phyloP scores from a whole-genome alignment of 1,140 invertebrate species.

The Drosophila pachea region DNA sequence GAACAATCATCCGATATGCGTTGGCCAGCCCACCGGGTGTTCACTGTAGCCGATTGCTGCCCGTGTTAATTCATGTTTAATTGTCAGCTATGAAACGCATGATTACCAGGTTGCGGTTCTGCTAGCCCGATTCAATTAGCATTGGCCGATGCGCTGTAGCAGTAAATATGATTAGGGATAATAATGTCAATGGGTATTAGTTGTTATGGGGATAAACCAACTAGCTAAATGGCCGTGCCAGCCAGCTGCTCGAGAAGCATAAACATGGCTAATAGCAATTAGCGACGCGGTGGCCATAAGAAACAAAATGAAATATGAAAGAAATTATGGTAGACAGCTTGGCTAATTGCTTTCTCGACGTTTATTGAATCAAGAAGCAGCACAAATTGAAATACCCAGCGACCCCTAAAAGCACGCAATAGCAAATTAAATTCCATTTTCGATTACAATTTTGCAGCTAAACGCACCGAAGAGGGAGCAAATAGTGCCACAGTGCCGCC shows the following conservation, averaged over 20 bases:
- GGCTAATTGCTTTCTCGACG: slow-evolving; percentile 66
- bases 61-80: slow-evolving; percentile 52
- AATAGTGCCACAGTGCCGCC: slow-evolving; percentile 32
- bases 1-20: too few species aligned
- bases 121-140: slow-evolving; percentile 51
- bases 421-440: slow-evolving; percentile 47
- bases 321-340: slow-evolving; percentile 59
- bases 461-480: slow-evolving; percentile 38
- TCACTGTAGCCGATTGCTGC: slow-evolving; percentile 8
- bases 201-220: slow-evolving; percentile 31
- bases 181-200: slow-evolving; percentile 58
- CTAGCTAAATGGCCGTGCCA: slow-evolving; percentile 21
- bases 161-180: slow-evolving; percentile 62
- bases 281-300: slow-evolving; percentile 30
- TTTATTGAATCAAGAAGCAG: slow-evolving; percentile 63
- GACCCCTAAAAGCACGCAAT: slow-evolving; percentile 42
- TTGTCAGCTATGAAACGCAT: slow-evolving; percentile 38
- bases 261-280: slow-evolving; percentile 70
- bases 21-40: slow-evolving; percentile 11
- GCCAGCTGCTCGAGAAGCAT: slow-evolving; percentile 35
- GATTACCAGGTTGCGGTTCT: slow-evolving; percentile 39
- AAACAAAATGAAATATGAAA: slow-evolving; percentile 42
- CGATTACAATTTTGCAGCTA: slow-evolving; percentile 46
- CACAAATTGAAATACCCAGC: slow-evolving; percentile 49
- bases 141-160: slow-evolving; percentile 31